Base-by-base conservation (phyloP, 2,888 invertebrate genomes). In the Abrostola triplasia region DNA sequence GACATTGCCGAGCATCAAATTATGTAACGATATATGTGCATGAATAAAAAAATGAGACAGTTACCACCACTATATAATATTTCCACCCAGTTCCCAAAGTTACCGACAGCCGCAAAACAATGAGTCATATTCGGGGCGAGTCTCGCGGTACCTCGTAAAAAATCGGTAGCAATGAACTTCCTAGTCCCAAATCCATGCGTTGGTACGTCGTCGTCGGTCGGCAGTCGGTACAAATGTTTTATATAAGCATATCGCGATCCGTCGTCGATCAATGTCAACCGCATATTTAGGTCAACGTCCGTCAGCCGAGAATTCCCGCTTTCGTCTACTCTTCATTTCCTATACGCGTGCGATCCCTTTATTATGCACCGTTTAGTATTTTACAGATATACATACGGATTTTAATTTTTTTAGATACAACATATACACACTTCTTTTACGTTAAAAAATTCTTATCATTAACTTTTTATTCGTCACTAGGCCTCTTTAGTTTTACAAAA, bases 231-330 rank as follows among this genome's bases (percentile, higher is more conserved):
- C 87, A 84, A 85, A 88, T 90, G 89, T 88, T 89, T 88, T 88
- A 88, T 91, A 87, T 84, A 85, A 85, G 87, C 88, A 89, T 90
- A 90, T 90, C 86, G 89, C 87, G 90, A 85, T 84, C 88, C 88
- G 87, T 91, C 92, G 91, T 93, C 92, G 93, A 94, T 94, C 93
- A 94, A 93, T 94, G 93, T 94, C 93, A 93, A 89, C 92, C 90
- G 90, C 91, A 92, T 93, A 94, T 93, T 91, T 94, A 84, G 93
- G 93, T 94, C 93, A 93, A 90, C 92, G 92, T 86, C 92, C 92
- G 90, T 86, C 89, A 86, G 82, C 87, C 90, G 89, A 78, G 69
- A 90, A 92, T 91, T 92, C 92, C 92, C 88, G 86, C 90, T 85
- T 87, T 86, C 84, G 81, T 79, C 84, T 85, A 87, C 88, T 88